phyloP scores from a whole-genome alignment of 2,888 invertebrate species.

The Hemaris fuciformis region DNA sequence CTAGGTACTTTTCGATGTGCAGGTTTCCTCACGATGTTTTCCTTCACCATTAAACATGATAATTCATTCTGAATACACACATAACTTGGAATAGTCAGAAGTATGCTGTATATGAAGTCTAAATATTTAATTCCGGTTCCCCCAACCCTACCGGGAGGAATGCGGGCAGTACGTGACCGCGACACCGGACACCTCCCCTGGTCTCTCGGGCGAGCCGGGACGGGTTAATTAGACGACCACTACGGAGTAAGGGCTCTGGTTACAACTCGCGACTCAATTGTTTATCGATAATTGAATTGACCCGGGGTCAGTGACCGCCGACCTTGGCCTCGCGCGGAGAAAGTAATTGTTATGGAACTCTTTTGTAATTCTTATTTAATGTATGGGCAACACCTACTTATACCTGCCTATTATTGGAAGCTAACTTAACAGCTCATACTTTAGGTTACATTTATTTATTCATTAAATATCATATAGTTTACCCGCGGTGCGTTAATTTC shows the following conservation, averaged over 20 bases:
- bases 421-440: too few relatives aligned
- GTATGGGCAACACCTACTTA: not conserved
- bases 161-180: slow-evolving; percentile 30
- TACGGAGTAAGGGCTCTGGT: not conserved
- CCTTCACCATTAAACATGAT: too few relatives aligned
- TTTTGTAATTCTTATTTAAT: not conserved
- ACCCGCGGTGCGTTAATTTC: too few relatives aligned
- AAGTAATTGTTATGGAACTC: not conserved
- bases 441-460: too few relatives aligned
- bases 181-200: slow-evolving; percentile 33
- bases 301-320: not conserved
- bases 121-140: not conserved
- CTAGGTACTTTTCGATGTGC: too few relatives aligned
- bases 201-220: not conserved
- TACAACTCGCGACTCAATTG: not conserved
- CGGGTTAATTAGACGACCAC: slow-evolving; percentile 10
- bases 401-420: too few relatives aligned
- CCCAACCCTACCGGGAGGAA: slow-evolving; percentile 19
- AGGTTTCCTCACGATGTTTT: too few relatives aligned
- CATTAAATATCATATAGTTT: too few relatives aligned
- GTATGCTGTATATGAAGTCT: not conserved
- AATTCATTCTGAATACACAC: too few relatives aligned
- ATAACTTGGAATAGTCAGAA: too few relatives aligned
- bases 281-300: slow-evolving; percentile 4
- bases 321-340: slow-evolving; percentile 3